Evolutionary conservation across 1,140 invertebrate species (phyloP), one percentile per base, ranked within the genome.

Genomic region (Acromyrmex heyeri): DNA sequence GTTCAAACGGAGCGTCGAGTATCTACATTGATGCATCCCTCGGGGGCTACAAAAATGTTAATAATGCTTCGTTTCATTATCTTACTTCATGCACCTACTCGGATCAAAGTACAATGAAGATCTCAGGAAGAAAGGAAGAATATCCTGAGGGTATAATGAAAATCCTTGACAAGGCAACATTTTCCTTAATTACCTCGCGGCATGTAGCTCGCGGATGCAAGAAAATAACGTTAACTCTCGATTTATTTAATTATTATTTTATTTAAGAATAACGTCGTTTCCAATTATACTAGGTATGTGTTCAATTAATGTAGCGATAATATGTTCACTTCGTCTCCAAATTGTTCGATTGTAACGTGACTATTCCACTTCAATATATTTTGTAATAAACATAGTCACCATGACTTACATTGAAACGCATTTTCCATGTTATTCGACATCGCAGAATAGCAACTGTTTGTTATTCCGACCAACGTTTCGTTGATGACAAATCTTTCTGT

Each of bases 61-160:
- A 76, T 83, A 83, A 87, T 67, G 62, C 86, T 86, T 85, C 48
- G 44, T 85, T 85, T 85, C 57, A 75, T 87, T 87, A 85, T 87
- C 69, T 76, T 86, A 27, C 67, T 38, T 21, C 50, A 18, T 75
- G 67, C 48, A 61, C 38, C 61, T 34, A 48, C 79, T 65, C 34
- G 61, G 77, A 83, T 82, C 79, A 82, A 82, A 73, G 18, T 83
- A 83, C 79, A 83, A 75, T 61, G 79, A 73, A 83, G 55, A 83
- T 83, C 79, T 34, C 38, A 24, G 62, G 79, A 83, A 83, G 24
- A 78, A 78, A 24, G 73, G 79, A 83, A 83, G 24, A 78, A 78
- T 59, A 86, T 34, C 86, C 70, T 79, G 53, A 7, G 70, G 79
- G 69, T 87, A 44, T 50, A 53, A 85, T 87, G 48, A 85, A 87